phyloP scores from a whole-genome alignment of 2,797 vertebrate species.

The Schizopygopsis pylzovi region DNA sequence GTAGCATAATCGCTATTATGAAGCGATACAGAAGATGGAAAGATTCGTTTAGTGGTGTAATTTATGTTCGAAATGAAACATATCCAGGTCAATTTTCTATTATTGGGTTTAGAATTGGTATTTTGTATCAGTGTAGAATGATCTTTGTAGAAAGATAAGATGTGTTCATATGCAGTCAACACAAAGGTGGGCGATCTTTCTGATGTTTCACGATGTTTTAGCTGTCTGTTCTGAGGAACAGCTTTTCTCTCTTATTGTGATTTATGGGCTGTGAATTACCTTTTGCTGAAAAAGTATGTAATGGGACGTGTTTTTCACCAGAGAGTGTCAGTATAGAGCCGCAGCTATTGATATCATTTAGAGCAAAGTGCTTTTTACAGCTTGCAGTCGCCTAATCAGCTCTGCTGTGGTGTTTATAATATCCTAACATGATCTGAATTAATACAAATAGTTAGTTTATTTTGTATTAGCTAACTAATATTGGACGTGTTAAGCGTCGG shows the following conservation, averaged over 20 bases:
- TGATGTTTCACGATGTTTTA: neutral
- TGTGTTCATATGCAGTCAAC: neutral
- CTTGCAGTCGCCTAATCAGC: neutral
- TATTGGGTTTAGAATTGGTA: neutral
- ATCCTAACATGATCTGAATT: neutral
- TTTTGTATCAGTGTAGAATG: neutral
- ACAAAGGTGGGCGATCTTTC: neutral
- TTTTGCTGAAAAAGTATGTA: conserved; percentile 29
- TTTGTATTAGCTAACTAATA: neutral
- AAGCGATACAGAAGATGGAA: neutral
- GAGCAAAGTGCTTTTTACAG: conserved; percentile 18
- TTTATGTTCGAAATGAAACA: neutral
- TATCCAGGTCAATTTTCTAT: neutral
- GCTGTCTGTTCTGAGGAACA: neutral
- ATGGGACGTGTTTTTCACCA: conserved; percentile 61
- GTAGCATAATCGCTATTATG: neutral
- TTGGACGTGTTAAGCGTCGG: neutral
- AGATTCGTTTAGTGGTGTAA: neutral
- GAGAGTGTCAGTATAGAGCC: conserved; percentile 80
- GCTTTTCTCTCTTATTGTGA: neutral
- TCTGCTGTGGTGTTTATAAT: neutral
- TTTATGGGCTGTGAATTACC: conserved; percentile 21
- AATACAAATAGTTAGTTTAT: too few relatives aligned
- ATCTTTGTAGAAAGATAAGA: conserved; percentile 8
- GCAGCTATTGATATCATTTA: conserved; percentile 36